phyloP scores from a whole-genome alignment of 2,797 vertebrate species.

The Aulostomus chinensis region DNA sequence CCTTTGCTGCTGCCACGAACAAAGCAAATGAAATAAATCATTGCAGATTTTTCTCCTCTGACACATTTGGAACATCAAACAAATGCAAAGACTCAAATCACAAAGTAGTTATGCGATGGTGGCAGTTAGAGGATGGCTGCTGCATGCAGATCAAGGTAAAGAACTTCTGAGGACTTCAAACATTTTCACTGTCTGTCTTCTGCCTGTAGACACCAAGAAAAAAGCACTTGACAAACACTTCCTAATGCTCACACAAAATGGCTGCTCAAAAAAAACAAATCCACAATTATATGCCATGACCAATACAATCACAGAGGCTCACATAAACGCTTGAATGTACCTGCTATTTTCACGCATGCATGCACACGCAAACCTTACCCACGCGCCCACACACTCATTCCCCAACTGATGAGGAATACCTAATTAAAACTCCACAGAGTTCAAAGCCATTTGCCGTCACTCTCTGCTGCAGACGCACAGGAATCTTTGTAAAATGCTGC shows the following conservation, averaged over 20 bases:
- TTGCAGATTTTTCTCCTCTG: constrained; percentile 46
- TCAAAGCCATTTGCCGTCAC: constrained; percentile 59
- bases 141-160: constrained; percentile 75
- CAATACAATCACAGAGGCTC: constrained; percentile 22
- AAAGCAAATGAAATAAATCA: constrained; percentile 73
- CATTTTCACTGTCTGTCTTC: constrained; percentile 62
- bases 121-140: constrained; percentile 68
- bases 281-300: constrained; percentile 32
- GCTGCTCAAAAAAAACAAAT: constrained; percentile 59
- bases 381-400: constrained; percentile 19
- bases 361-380: constrained; percentile 2
- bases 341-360: constrained; percentile 20
- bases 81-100: constrained; percentile 72
- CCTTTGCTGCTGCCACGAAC: constrained; percentile 60
- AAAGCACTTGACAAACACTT: constrained; percentile 50
- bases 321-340: background rate
- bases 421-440: constrained; percentile 70
- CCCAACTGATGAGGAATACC: constrained; percentile 53
- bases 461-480: constrained; percentile 26
- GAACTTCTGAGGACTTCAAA: constrained; percentile 79
- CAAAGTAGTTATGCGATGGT: constrained; percentile 67
- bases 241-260: constrained; percentile 52
- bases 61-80: constrained; percentile 76
- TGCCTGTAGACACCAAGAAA: constrained; percentile 55
- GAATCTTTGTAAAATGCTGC: constrained; percentile 38